Conservation (phyloP, 2,888 invertebrate species). For the Buathra laborator region DNA sequence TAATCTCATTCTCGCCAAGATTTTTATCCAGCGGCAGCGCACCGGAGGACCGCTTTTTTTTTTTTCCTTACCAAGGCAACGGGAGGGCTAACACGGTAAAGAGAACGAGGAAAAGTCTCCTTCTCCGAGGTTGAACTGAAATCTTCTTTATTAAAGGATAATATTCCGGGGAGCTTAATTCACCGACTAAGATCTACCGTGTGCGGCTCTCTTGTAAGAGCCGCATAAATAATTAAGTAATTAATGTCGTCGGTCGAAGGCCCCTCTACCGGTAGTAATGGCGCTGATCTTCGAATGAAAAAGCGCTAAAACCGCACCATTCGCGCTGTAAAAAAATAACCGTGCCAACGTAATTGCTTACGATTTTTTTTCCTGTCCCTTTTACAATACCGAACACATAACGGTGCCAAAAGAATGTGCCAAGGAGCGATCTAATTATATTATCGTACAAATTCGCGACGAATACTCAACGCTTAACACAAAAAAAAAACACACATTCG, state of each 20-base stretch:
- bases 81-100: slow-evolving; percentile 33
- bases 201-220: slow-evolving; percentile 61
- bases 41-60: slow-evolving; percentile 24
- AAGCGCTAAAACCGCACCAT: slow-evolving; percentile 15
- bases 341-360: slow-evolving; percentile 25
- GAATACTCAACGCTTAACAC: not conserved
- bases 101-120: slow-evolving; percentile 39
- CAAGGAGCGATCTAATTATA: slow-evolving; percentile 8
- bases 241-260: slow-evolving; percentile 55
- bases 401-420: not conserved
- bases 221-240: slow-evolving; percentile 72
- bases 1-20: slow-evolving; percentile 68
- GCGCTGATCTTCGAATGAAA: slow-evolving; percentile 2
- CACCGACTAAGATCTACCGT: slow-evolving; percentile 67
- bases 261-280: slow-evolving; percentile 13
- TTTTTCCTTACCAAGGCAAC: slow-evolving; percentile 2
- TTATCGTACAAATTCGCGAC: slow-evolving; percentile 35
- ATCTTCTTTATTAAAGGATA: slow-evolving; percentile 79
- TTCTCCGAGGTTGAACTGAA: slow-evolving; percentile 73
- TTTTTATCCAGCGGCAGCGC: slow-evolving; percentile 70
- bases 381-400: not conserved
- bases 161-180: slow-evolving; percentile 76
- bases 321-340: slow-evolving; percentile 29
- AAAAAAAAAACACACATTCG: not conserved
- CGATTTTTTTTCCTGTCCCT: not conserved